Percentiles rank a stretch among this genome's conserved stretches.
phyloP scores from a whole-genome alignment of 2,113 vertebrate genomes.

The Galeopterus variegatus region DNA sequence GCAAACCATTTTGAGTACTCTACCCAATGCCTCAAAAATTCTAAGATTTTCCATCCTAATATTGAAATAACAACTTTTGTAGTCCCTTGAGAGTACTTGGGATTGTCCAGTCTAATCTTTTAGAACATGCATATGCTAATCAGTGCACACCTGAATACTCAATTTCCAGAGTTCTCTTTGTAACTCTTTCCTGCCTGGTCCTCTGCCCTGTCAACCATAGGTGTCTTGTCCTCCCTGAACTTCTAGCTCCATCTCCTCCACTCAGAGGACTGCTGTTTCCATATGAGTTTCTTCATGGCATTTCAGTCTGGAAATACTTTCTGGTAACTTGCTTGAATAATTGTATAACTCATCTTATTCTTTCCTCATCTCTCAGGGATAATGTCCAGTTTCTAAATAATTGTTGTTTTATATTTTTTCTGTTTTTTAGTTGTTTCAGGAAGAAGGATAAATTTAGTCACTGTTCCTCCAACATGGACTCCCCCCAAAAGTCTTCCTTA shows the following conservation, averaged over 20 bases:
- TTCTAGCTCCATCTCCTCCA: not conserved
- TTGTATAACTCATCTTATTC: not conserved
- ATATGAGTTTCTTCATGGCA: not conserved
- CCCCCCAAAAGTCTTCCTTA: not conserved
- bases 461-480: not conserved
- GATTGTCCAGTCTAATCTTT: not conserved
- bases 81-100: not conserved
- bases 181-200: not conserved
- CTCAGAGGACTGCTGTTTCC: too few species aligned
- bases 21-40: not conserved
- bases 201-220: not conserved
- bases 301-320: not conserved
- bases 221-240: not conserved
- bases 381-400: not conserved
- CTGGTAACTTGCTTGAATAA: not conserved
- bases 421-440: not conserved
- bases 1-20: not conserved
- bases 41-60: not conserved
- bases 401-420: not conserved
- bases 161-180: not conserved
- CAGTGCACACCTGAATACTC: not conserved
- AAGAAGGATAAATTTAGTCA: not conserved
- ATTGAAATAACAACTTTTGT: not conserved
- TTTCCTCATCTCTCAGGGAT: not conserved
- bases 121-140: not conserved